A percentile compares a stretch with the other conserved stretches of the same genome.
Conservation (phyloP, 1,140 invertebrate genomes). For the Lineus longissimus region DNA sequence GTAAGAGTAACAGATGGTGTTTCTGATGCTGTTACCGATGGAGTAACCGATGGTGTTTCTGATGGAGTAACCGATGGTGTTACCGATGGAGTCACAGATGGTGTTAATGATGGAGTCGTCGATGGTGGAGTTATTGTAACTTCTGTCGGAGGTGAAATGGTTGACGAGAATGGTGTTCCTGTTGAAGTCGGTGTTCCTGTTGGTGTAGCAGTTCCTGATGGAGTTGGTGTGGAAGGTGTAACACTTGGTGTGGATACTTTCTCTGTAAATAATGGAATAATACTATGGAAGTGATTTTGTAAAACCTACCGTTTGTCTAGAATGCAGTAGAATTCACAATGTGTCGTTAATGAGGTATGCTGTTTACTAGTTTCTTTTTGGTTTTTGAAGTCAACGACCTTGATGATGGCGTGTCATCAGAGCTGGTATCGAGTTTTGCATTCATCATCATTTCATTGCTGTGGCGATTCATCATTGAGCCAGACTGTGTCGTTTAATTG, state of each 20-base stretch:
- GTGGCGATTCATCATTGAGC: too few species aligned
- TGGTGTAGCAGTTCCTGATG: constrained; percentile 52
- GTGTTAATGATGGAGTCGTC: constrained; percentile 40
- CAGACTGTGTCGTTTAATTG: too few species aligned
- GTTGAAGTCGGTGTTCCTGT: constrained; percentile 26
- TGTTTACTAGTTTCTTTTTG: too few species aligned
- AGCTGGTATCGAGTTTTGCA: too few species aligned
- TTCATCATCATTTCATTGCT: too few species aligned
- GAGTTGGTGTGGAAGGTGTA: constrained; percentile 41
- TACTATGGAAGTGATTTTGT: too few species aligned
- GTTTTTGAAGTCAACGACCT: too few species aligned
- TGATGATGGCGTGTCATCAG: too few species aligned
- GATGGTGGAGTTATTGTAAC: constrained; percentile 29
- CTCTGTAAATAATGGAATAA: too few species aligned
- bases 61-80: constrained; percentile 7
- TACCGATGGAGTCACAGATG: constrained; percentile 29
- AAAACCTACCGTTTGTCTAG: too few species aligned
- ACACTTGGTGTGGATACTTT: constrained; percentile 21
- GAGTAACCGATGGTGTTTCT: constrained; percentile 12
- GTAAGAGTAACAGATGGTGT: neutral
- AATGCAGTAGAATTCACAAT: too few species aligned
- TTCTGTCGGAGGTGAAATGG: constrained; percentile 43
- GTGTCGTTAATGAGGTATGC: too few species aligned
- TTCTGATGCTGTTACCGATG: neutral
- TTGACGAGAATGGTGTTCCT: constrained; percentile 10